These are phyloP conservation scores for Autographa gamma DNA, from an alignment of 2,888 invertebrate species.

Conservation along the genomic window DNA sequence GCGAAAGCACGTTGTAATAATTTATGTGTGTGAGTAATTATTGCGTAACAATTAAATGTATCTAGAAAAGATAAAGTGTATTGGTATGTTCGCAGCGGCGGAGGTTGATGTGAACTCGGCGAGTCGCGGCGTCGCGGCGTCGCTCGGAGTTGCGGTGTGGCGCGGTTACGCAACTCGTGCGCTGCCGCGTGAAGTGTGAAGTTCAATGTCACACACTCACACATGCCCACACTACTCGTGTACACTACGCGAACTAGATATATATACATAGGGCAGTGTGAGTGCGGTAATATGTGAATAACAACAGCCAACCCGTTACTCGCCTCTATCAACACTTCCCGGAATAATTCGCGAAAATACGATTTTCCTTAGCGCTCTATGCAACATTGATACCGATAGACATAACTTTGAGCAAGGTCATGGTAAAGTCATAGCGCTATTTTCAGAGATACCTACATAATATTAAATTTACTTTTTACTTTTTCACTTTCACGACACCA, in stretches of 20 bases:
- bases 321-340: slow-evolving; percentile 85
- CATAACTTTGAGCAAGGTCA: slow-evolving; percentile 83
- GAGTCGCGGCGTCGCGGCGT: slow-evolving; percentile 50
- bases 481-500: neutral
- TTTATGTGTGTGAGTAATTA: slow-evolving; percentile 16
- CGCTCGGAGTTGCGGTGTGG: slow-evolving; percentile 52
- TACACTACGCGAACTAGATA: slow-evolving; percentile 59
- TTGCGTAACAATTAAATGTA: slow-evolving; percentile 43
- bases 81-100: slow-evolving; percentile 53
- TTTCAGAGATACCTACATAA: slow-evolving; percentile 55
- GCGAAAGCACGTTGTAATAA: slow-evolving; percentile 23
- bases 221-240: slow-evolving; percentile 60
- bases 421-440: slow-evolving; percentile 77
- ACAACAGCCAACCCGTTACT: slow-evolving; percentile 85
- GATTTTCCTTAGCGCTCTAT: slow-evolving; percentile 74
- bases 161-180: slow-evolving; percentile 84
- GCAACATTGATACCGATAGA: slow-evolving; percentile 72
- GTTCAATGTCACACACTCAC: slow-evolving; percentile 87
- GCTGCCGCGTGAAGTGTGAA: slow-evolving; percentile 86
- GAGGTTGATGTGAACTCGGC: slow-evolving; percentile 59
- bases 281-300: slow-evolving; percentile 78
- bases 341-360: slow-evolving; percentile 84
- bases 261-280: slow-evolving; percentile 63
- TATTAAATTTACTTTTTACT: slow-evolving; percentile 33
- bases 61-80: slow-evolving; percentile 44